Evolutionary conservation across 2,113 vertebrate species (phyloP).

Genomic region (Siniperca chuatsi): DNA sequence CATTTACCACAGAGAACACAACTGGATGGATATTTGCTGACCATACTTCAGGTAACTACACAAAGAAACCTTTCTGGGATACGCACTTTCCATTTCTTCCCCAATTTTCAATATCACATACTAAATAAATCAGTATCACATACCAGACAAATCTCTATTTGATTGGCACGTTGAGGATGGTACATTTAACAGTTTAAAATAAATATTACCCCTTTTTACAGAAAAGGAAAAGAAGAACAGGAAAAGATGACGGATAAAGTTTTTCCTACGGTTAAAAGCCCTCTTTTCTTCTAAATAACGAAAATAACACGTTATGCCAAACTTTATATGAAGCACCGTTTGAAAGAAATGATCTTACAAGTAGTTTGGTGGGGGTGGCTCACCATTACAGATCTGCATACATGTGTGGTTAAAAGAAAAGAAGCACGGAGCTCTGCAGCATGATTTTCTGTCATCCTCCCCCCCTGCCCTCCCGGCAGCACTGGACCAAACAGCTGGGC

Average conservation of each 20-base stretch:
- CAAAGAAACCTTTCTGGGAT: not conserved
- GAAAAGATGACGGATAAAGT: not conserved
- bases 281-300: not conserved
- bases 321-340: not conserved
- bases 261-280: not conserved
- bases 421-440: not conserved
- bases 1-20: not conserved
- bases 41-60: not conserved
- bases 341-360: too few relatives aligned
- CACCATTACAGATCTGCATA: not conserved
- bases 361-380: not conserved
- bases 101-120: not conserved
- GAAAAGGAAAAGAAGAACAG: not conserved
- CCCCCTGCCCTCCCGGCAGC: not conserved
- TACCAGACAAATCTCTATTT: too few relatives aligned
- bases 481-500: slow-evolving; percentile 6
- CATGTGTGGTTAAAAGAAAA: not conserved
- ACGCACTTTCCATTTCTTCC: not conserved
- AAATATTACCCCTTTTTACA: not conserved
- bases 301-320: not conserved
- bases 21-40: not conserved
- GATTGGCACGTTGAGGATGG: too few relatives aligned
- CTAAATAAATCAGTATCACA: too few relatives aligned
- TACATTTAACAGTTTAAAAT: not conserved
- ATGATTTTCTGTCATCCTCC: not conserved